Base-by-base conservation (phyloP, 2,888 invertebrate genomes). In the Leucoma salicis region DNA sequence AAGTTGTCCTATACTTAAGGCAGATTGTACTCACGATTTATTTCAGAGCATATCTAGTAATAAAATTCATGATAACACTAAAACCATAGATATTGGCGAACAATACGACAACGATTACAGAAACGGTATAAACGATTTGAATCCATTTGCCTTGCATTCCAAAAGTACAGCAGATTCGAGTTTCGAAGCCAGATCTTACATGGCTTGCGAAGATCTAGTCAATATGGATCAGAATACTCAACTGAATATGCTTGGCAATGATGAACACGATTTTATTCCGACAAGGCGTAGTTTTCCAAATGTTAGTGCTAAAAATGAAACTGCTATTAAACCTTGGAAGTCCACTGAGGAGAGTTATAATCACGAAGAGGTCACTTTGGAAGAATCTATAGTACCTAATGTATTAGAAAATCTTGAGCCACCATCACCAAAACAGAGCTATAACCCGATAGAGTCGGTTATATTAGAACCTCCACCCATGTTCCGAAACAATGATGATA, bases 251-350 rank as follows among this genome's bases (percentile, higher is more conserved):
- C 63, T 84, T 35, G 78, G 81, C 13, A 77, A 61, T 52, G 72
- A 72, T 27, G 75, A 74, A 39, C 68, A 63, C n/a, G 85, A 84
- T 61, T 85, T 78, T 53, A 52, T 85, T 64, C 53, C 83, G 49
- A 91, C 90, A 21, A 86, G 94, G 16, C 93, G 93, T 57, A 94
- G 94, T 70, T 93, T 93, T 75, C 94, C 94, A 5, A 91, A 92
- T 53, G 90, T 91, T 44, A 91, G 92, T 67, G 91, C 91, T 10
- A 85, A 75, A 58, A 78, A 64, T 44, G 84, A 82, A 32, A 46
- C 64, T 7, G 57, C 74, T 5, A 73, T 77, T 11, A 89, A 88
- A 50, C 74, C 69, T 18, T 89, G 89, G 88, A 88, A 86, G 59
- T 88, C 88, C 4, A 78, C 82, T 13, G 89, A 89, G 52, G 88